Evolutionary conservation across 2,888 invertebrate species (phyloP).

Genomic region (Oxystoma pomonae): DNA sequence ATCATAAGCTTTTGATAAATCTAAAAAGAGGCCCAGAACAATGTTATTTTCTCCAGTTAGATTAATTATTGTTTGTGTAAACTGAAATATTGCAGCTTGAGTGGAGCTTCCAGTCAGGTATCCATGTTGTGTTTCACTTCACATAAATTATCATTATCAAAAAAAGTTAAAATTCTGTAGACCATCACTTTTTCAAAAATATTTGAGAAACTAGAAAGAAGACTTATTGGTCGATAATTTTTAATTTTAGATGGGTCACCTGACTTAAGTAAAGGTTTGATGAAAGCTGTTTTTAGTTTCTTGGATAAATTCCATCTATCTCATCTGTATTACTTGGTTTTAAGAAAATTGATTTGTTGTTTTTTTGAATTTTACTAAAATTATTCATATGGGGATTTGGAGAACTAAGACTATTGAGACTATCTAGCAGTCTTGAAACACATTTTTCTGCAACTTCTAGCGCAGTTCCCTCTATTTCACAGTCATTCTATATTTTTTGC

Average conservation of each 20-base stretch:
- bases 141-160: background rate
- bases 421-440: background rate
- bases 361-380: background rate
- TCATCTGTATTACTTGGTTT: background rate
- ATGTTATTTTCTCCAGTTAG: background rate
- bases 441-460: background rate
- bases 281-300: background rate
- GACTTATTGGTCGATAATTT: background rate
- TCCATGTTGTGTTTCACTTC: background rate
- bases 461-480: background rate
- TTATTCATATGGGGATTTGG: background rate
- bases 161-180: background rate
- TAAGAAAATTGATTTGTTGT: background rate
- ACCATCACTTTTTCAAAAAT: background rate
- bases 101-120: background rate
- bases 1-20: background rate
- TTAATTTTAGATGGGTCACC: background rate
- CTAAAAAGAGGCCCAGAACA: background rate
- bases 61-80: background rate
- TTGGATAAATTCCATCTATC: background rate
- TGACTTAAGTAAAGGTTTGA: background rate
- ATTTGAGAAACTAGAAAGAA: background rate
- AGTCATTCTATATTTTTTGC: background rate
- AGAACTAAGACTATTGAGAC: too few species aligned
- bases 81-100: background rate